Conservation (phyloP, 2,797 vertebrate species). For the Nannoperca obscura region DNA sequence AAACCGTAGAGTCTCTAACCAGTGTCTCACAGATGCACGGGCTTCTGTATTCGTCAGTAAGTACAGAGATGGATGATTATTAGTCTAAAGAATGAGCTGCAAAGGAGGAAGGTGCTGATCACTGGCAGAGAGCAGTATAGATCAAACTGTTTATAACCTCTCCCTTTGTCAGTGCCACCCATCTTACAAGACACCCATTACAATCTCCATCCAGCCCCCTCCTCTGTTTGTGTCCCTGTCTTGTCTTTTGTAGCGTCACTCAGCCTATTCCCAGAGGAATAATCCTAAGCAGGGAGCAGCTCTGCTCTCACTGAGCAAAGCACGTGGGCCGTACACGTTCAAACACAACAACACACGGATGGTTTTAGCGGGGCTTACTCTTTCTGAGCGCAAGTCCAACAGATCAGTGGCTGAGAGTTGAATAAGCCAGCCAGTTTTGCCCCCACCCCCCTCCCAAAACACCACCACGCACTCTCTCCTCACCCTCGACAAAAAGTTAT, state of each 20-base stretch:
- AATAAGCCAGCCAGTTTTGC: slow-evolving; percentile 45
- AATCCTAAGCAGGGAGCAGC: slow-evolving; percentile 76
- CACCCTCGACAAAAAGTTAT: slow-evolving; percentile 1
- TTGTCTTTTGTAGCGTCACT: slow-evolving; percentile 75
- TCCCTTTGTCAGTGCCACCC: slow-evolving; percentile 30
- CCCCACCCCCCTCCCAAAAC: not conserved
- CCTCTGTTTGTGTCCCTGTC: slow-evolving; percentile 36
- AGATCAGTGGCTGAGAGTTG: slow-evolving; percentile 60
- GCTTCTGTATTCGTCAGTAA: slow-evolving; percentile 28
- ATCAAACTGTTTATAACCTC: slow-evolving; percentile 40
- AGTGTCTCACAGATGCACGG: slow-evolving; percentile 21
- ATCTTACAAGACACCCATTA: slow-evolving; percentile 33
- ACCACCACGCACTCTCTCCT: not conserved
- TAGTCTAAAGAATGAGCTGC: slow-evolving; percentile 6
- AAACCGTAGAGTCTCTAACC: slow-evolving; percentile 5
- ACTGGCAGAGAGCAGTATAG: slow-evolving; percentile 9
- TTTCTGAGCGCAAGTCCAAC: slow-evolving; percentile 55
- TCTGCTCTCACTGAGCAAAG: slow-evolving; percentile 57
- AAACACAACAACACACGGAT: slow-evolving; percentile 63
- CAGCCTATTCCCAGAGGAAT: slow-evolving; percentile 79
- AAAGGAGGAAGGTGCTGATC: slow-evolving; percentile 19
- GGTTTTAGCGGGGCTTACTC: slow-evolving; percentile 75
- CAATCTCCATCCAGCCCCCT: slow-evolving; percentile 18
- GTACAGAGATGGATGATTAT: slow-evolving; percentile 27
- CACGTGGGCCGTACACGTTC: slow-evolving; percentile 72